Evolutionary conservation across 1,140 invertebrate species (phyloP), one percentile per base, ranked within the genome.

Genomic region (Helicoverpa armigera): DNA sequence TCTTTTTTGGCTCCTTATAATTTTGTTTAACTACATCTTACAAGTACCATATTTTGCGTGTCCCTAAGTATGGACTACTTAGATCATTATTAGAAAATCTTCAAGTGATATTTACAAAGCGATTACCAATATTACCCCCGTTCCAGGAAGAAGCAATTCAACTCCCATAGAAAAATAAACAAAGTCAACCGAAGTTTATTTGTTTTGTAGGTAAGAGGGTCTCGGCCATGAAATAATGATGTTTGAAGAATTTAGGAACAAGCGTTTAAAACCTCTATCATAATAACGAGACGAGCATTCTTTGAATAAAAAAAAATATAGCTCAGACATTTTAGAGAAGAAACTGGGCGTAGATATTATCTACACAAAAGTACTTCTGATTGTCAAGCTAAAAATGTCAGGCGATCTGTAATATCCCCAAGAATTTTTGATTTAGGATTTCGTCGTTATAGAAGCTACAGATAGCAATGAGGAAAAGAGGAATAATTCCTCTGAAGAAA

Each of bases 81-180:
- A 35, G 16, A 16, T 70, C 63, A 51, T 76, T 51, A 75, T 81
- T 77, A 76, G 50, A 65, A 56, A 74, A 53, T 48, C 51, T 75
- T 51, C 11, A 70, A 70, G 2, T 61, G 60, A 82, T 92, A 87
- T 92, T 92, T 92, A 92, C 88, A 82, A 58, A 88, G 65, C 88
- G 87, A 91, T 92, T 92, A 92, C 86, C 81, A 83, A 86, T 88
- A 89, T 88, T 88, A 88, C 85, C 86, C 81, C 86, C 84, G 86
- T 92, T 91, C 89, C 81, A 73, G 86, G 89, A 91, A 91, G 87
- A 89, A 88, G 87, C 88, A 87, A 91, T 92, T 89, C 88, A 88
- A 88, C 80, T 89, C 82, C 84, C 85, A 90, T 88, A 89, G 82
- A 84, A 89, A 92, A 92, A 91, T 91, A 91, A 91, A 92, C 87